Evolutionary conservation across 2,113 vertebrate species (phyloP).

Genomic region (Aix galericulata): DNA sequence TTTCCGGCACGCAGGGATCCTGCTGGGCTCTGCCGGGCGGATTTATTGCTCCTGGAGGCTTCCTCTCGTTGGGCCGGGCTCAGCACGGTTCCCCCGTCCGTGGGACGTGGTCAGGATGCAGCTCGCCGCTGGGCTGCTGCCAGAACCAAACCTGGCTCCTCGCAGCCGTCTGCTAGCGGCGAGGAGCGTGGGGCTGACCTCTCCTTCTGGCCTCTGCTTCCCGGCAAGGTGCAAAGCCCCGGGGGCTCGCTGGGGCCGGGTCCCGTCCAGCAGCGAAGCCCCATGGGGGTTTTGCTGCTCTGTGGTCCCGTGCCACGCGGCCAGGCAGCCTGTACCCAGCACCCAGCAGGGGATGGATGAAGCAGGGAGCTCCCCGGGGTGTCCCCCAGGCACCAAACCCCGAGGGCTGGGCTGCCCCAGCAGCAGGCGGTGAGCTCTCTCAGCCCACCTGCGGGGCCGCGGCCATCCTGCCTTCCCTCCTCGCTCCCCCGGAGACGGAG

Average conservation of each 20-base stretch:
- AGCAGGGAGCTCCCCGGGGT: neutral
- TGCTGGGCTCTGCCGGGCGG: neutral
- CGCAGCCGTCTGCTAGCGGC: neutral
- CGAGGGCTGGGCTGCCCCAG: neutral
- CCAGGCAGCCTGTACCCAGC: neutral
- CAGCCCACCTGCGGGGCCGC: neutral
- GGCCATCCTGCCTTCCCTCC: neutral
- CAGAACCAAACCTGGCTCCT: neutral
- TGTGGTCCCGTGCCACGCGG: neutral
- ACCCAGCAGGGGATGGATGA: neutral
- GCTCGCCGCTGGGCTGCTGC: neutral
- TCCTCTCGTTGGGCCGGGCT: neutral
- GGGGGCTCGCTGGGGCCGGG: neutral
- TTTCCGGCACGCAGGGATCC: neutral
- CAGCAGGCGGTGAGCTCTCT: neutral
- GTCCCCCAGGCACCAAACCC: no score
- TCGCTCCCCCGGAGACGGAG: neutral
- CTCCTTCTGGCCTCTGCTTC: neutral
- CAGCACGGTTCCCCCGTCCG: neutral
- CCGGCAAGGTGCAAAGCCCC: neutral
- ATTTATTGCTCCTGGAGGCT: neutral
- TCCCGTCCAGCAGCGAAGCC: neutral
- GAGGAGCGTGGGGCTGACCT: neutral
- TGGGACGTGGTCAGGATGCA: rapidly evolving
- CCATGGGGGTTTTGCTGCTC: neutral